A percentile compares a stretch with the other conserved stretches of the same genome.
Conservation (phyloP, 1,140 invertebrate genomes). For the Diabrotica undecimpunctata region DNA sequence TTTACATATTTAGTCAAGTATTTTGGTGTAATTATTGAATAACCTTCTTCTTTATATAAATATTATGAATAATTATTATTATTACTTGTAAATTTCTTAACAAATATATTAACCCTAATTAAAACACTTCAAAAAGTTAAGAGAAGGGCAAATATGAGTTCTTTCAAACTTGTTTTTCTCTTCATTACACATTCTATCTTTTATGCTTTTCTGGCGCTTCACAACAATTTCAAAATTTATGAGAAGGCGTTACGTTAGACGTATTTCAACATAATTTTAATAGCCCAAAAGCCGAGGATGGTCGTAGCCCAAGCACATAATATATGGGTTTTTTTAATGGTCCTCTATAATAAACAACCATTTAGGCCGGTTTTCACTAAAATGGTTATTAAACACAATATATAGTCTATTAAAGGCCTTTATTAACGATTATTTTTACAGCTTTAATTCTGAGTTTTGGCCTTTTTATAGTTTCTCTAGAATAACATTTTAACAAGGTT, state of each 20-base stretch:
- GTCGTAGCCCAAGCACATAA: constrained; percentile 6
- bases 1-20: no score
- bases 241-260: constrained; percentile 20
- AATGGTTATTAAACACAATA: constrained; percentile 15
- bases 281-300: constrained; percentile 14
- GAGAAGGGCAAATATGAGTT: no score
- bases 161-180: background rate
- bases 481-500: constrained; percentile 10
- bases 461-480: constrained; percentile 8
- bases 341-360: constrained; percentile 17
- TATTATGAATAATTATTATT: no score
- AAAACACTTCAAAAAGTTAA: no score
- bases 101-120: no score
- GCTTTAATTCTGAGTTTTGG: constrained; percentile 12
- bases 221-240: constrained; percentile 18
- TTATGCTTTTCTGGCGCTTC: constrained; percentile 16
- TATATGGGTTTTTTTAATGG: constrained; percentile 17
- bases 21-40: no score
- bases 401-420: constrained; percentile 6
- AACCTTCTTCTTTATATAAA: no score
- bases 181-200: constrained; percentile 2
- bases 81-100: no score
- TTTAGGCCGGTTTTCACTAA: constrained; percentile 19
- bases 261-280: constrained; percentile 25
- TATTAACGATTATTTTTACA: constrained; percentile 23